These are phyloP conservation scores for Chascanopsetta lugubris DNA, from an alignment of 2,113 vertebrate species.

Conservation along the genomic window DNA sequence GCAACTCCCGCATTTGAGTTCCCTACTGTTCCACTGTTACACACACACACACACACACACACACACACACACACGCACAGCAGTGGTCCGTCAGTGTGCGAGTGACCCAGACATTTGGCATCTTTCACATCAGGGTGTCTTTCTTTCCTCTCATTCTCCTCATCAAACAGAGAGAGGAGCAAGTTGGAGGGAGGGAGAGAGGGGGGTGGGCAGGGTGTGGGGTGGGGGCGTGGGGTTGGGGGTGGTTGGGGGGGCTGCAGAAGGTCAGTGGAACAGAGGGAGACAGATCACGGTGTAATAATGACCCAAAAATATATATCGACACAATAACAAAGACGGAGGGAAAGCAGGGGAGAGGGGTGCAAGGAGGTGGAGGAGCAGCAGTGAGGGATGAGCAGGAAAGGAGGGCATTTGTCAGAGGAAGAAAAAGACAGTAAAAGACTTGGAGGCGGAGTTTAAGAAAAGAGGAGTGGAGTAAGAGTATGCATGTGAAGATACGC, in stretches of 20 bases:
- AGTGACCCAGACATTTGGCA: conserved; percentile 74
- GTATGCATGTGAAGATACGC: too few species aligned
- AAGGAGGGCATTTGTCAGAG: background rate
- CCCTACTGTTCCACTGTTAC: conserved; percentile 55
- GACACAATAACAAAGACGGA: conserved; percentile 52
- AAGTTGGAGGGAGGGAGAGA: background rate
- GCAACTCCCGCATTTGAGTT: conserved; percentile 27
- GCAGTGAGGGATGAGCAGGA: conserved; percentile 19
- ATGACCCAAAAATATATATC: conserved; percentile 36
- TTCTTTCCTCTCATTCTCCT: conserved; percentile 70
- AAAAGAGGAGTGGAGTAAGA: conserved; percentile 7
- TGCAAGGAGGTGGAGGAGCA: conserved; percentile 2
- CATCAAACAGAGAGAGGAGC: conserved; percentile 58
- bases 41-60: conserved; percentile 38
- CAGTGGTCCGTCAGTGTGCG: conserved; percentile 46
- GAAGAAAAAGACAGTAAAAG: conserved; percentile 6
- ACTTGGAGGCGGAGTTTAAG: background rate
- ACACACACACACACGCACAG: conserved; percentile 36
- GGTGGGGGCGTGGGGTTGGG: too few species aligned
- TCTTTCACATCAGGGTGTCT: conserved; percentile 69
- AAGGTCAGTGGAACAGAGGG: conserved; percentile 50
- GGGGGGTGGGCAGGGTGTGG: conserved; percentile 1
- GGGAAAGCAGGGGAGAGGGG: background rate
- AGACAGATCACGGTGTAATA: conserved; percentile 45
- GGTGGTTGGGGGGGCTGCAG: conserved; percentile 44